Base-by-base conservation (phyloP, 2,797 vertebrate species). In the Gobio occitaniae region DNA sequence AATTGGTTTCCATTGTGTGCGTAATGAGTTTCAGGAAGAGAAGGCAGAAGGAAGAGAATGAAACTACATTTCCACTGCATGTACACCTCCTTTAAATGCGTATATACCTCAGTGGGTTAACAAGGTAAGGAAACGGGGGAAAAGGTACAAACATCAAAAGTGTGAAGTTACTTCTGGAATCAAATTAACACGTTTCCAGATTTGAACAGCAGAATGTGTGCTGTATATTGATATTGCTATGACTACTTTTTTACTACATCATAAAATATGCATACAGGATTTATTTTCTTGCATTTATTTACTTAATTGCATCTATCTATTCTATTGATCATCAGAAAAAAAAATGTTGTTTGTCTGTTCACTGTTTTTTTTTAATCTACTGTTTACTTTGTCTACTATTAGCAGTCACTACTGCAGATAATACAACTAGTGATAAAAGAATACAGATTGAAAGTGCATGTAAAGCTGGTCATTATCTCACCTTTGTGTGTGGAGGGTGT, bases 401-500 rank as follows among this genome's bases (percentile, higher is more conserved):
- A 66, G 3, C 6, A n/a, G n/a, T n/a, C n/a, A 66, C 2, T 66
- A 9, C 59, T 10, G 29, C 63, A 36, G 21, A 10, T 19, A 38
- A 32, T 68, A 38, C 16, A 16, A 38, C 32, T 38, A 70, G 21
- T 70, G 19, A 47, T n/a, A 66, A 79, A 1, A 6, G 10, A 79
- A 79, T 50, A 48, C 16, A 79, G 4, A 47, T 9, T 6, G 25
- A 1, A 70, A 56, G 70, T 63, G 32, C 75, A 16, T 19, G 19
- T n/a, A 25, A 65, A 41, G 19, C 6, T 32, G 11, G 11, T 36
- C 66, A 38, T 2, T 71, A 10, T 50, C 78, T 82, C 21, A 98
- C 97, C 97, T 96, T 96, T 96, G 0, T 92, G 91, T 13, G 94
- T 90, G 47, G 93, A 90, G 89, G 95, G 95, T 0, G 96, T 93